Base-by-base conservation (phyloP, 2,797 vertebrate genomes). In the Myotis planiceps region DNA sequence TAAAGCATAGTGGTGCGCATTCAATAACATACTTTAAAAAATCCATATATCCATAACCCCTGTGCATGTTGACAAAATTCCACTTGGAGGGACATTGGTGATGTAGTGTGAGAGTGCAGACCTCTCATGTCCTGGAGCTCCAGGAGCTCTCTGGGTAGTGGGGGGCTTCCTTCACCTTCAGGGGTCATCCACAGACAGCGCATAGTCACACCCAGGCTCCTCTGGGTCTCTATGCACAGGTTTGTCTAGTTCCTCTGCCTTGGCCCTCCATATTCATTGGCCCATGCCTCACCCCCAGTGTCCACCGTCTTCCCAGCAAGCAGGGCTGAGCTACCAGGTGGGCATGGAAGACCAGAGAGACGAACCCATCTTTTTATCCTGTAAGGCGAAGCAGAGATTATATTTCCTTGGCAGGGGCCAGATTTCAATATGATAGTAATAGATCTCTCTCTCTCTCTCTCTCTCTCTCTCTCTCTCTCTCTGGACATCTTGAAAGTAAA, bases 31-130 rank as follows among this genome's bases (percentile, higher is more conserved):
- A 42, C 29, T 29, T 58, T 0, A 45, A 18, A 15, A 49, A 6
- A n/a, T 25, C 14, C 0, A 0, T 23, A 0, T 6, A 5, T 0
- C 15, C 2, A 6, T 3, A 2, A 2, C 1, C 23, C 27, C 9
- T 9, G 7, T 9, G 5, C 18, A 5, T 16, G 7, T 3, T 6
- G 15, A 25, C 13, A 3, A 63, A n/a, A 1, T 5, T 34, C 7
- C 21, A 21, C 23, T 0, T 25, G 12, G 53, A 65, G 15, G 1
- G 45, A 2, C 23, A 5, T 0, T 12, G 25, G 23, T 19, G 25
- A 1, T 1, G 5, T 5, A 2, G 5, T 4, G 37, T 6, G 37
- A 25, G 69, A 0, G 0, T 6, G 9, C 19, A 9, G 27, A 21
- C 4, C n/a, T 1, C 8, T 32, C n/a, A 1, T 5, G 19, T 1